Base-by-base conservation (phyloP, 2,113 vertebrate genomes). In the Cheirogaleus medius region DNA sequence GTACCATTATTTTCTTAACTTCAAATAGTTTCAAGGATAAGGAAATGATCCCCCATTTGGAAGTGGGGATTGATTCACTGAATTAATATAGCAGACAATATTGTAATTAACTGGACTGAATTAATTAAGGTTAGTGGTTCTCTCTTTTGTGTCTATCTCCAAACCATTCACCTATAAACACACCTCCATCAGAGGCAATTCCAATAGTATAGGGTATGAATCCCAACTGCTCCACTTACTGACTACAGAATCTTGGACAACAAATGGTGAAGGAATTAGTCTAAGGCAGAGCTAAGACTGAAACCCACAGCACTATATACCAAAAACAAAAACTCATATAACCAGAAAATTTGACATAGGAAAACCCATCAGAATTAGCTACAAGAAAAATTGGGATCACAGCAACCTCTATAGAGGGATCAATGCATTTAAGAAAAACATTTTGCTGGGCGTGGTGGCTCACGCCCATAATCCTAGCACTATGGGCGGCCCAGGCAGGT, bases 11-110 rank as follows among this genome's bases (percentile, higher is more conserved):
- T 95, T 92, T 73, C 34, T 74, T 96, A 87, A 74, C 34, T 93
- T 94, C 34, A 87, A 87, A 81, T 37, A 83, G 14, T 76, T 37
- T 93, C n/a, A 91, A 96, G 58, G 52, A 88, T 58, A 96, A 95
- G 49, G 27, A 93, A 91, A 95, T 29, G 54, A 91, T 37, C 84
- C 6, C 3, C 6, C 3, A 80, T 87, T 34, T 92, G 0, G 69
- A 95, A 76, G 20, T 32, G 17, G n/a, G 27, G 47, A 91, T 0
- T 25, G 29, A 87, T 3, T 78, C 49, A 64, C 21, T 78, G 74
- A 78, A 88, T 94, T 84, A 85, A 91, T 81, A 47, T 17, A 95
- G 84, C 20, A 84, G 11, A 74, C 27, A 86, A 90, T 64, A 91
- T 0, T 74, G 10, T 74, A 71, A 54, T 84, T 90, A 93, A 71